Base-by-base conservation (phyloP, 2,888 invertebrate species). In the Cephus pygmeus region DNA sequence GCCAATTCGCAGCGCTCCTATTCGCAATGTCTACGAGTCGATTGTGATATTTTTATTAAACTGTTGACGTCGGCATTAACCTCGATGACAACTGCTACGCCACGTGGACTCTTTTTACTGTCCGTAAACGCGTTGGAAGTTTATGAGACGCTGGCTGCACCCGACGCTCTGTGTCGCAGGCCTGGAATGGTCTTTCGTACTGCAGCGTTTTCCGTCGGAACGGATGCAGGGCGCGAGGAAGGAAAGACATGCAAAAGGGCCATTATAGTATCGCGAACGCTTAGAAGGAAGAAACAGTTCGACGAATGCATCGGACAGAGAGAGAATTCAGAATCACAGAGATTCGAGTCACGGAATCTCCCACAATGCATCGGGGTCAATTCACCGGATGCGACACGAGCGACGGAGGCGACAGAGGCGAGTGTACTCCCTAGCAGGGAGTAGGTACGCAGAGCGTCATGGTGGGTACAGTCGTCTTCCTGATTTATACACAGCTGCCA, bases 401-500 rank as follows among this genome's bases (percentile, higher is more conserved):
- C 85, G 81, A 85, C 36, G 4, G 1, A 36, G 12, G 36, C 36
- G 81, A 85, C 36, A 40, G 15, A 40, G 4, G 40, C 40, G 40
- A 40, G 15, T 11, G 33, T 69, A 30, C 11, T 15, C n/a, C 69
- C 69, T 69, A 12, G 30, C 69, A 31, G 31, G 4, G 69, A 30
- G 31, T 12, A 31, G 12, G 69, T 30, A 30, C 33, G 33, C 11
- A 69, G 12, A 69, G 33, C 69, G 69, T 33, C 69, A 84, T 84
- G 85, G 86, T 85, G 83, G 87, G 86, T 88, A 87, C 87, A 86
- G 86, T 87, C 88, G 88, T 90, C 89, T 88, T 89, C 85, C 88
- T 90, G 90, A 90, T 90, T 90, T 91, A 90, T 90, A 90, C 85
- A 90, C 34, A 34, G 34, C 90, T 88, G 89, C 88, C 89, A 90